A percentile compares a stretch with the other conserved stretches of the same genome.
Conservation (phyloP, 2,888 invertebrate genomes). For the Halictus quadricinctus region DNA sequence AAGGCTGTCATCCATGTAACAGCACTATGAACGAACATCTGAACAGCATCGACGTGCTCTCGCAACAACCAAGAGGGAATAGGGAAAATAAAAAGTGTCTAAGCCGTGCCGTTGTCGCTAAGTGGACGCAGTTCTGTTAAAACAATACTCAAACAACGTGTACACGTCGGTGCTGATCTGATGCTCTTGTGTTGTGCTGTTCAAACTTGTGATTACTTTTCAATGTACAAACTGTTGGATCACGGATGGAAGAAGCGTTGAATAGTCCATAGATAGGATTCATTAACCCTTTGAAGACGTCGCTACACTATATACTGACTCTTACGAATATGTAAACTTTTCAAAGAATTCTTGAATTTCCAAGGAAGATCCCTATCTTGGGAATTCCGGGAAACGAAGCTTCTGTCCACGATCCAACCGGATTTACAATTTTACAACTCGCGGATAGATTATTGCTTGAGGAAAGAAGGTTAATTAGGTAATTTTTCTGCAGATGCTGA, state of each 20-base stretch:
- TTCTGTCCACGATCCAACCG: too few species aligned
- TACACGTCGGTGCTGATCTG: neutral
- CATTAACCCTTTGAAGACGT: too few species aligned
- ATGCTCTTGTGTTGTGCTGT: neutral
- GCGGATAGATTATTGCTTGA: neutral
- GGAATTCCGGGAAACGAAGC: neutral
- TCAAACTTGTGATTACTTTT: neutral
- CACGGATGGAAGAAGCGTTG: neutral
- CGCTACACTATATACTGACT: too few species aligned
- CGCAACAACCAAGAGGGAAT: neutral
- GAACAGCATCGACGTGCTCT: neutral
- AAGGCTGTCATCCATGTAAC: neutral
- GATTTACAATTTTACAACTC: neutral
- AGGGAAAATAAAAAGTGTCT: neutral
- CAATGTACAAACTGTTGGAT: neutral
- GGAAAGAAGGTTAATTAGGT: neutral
- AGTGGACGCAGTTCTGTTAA: neutral
- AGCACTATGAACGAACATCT: neutral
- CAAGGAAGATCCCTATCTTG: neutral
- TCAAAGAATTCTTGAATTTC: neutral
- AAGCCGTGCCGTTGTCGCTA: neutral
- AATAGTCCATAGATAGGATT: too few species aligned
- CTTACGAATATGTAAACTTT: neutral
- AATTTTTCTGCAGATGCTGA: constrained; percentile 19
- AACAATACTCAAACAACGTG: neutral